Percentiles rank a stretch among this genome's conserved stretches.
Evolutionary conservation across 1,140 invertebrate genomes (phyloP).

Genomic region (Sminthurinus signatus): DNA sequence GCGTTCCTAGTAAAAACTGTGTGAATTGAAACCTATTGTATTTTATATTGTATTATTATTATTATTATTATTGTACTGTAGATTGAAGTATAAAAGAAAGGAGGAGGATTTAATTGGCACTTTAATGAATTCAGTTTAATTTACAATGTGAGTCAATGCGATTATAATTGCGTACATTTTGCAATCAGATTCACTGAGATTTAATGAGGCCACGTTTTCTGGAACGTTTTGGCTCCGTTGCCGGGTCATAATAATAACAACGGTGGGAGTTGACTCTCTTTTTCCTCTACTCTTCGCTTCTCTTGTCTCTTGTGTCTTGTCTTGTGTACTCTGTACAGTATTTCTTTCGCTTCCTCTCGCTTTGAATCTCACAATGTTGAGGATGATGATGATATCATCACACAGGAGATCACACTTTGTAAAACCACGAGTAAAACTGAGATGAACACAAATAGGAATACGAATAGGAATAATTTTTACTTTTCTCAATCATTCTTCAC

Average conservation of each 20-base stretch:
- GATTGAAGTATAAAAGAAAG: neutral
- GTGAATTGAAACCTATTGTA: neutral
- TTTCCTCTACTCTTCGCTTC: no score
- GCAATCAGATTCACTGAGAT: conserved; percentile 9
- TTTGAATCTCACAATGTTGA: no score
- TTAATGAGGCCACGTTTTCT: conserved; percentile 2
- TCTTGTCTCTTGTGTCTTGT: no score
- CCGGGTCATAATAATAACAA: conserved; percentile 8
- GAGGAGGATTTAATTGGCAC: conserved; percentile 7
- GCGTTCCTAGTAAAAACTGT: neutral
- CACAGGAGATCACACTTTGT: conserved; percentile 2
- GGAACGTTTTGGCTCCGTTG: conserved; percentile 7
- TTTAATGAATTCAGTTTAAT: conserved; percentile 3
- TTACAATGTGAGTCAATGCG: conserved; percentile 6
- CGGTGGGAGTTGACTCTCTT: neutral
- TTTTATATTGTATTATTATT: neutral
- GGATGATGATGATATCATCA: neutral
- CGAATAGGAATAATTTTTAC: neutral
- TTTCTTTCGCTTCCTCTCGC: no score
- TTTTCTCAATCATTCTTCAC: neutral
- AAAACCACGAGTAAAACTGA: neutral
- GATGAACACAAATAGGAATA: neutral
- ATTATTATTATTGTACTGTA: neutral
- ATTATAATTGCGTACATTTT: neutral
- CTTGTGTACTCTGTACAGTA: no score